These are phyloP conservation scores for Rhadinocentrus ornatus DNA, from an alignment of 2,797 vertebrate genomes.

Conservation along the genomic window DNA sequence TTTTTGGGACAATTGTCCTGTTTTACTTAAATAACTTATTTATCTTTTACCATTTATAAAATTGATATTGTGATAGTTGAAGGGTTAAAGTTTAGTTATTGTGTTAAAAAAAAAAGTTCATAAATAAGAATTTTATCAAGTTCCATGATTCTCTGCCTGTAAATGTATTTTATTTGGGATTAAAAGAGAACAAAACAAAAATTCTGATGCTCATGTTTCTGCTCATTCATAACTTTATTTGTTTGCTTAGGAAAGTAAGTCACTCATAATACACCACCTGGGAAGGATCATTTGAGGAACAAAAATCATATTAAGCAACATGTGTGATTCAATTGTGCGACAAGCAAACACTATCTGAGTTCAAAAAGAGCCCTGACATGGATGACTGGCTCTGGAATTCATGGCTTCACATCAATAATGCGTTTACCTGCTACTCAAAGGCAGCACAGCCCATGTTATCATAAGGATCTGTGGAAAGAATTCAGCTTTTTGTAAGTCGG, in stretches of 20 bases:
- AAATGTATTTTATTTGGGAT: no score
- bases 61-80: neutral
- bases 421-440: constrained; percentile 63
- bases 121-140: neutral
- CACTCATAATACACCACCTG: constrained; percentile 5
- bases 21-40: neutral
- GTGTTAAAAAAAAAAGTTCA: neutral
- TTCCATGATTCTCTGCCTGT: neutral
- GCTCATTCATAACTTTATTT: neutral
- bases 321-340: constrained; percentile 54
- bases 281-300: constrained; percentile 18
- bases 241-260: constrained; percentile 27
- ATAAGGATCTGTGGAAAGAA: constrained; percentile 72
- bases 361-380: constrained; percentile 66
- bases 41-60: neutral
- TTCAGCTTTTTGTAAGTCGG: constrained; percentile 62
- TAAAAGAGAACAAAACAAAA: neutral
- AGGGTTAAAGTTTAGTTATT: neutral
- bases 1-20: neutral
- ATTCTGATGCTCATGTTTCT: neutral
- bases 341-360: constrained; percentile 60
- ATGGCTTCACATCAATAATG: constrained; percentile 55
- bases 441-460: constrained; percentile 58
- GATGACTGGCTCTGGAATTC: constrained; percentile 73
- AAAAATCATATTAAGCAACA: constrained; percentile 30